Percentiles rank a stretch among this genome's conserved stretches.
phyloP scores from a whole-genome alignment of 2,888 invertebrate genomes.

The Clitarchus hookeri region DNA sequence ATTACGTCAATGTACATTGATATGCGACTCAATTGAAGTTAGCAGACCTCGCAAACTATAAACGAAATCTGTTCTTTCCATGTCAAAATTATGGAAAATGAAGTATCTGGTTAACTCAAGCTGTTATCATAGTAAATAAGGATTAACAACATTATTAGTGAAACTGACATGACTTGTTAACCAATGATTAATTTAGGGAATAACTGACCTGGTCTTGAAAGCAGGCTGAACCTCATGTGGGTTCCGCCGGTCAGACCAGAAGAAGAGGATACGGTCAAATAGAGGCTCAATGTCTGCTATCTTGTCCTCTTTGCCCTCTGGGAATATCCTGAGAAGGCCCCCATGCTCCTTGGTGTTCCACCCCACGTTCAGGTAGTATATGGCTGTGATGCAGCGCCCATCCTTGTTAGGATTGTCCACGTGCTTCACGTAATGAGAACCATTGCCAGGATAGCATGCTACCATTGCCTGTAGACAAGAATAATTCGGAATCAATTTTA shows the following conservation, averaged over 20 bases:
- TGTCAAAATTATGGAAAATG: too few relatives aligned
- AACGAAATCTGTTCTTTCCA: too few relatives aligned
- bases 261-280: slow-evolving; percentile 92
- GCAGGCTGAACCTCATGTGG: slow-evolving; percentile 97
- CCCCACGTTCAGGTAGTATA: slow-evolving; percentile 94
- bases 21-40: too few relatives aligned
- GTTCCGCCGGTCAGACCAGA: slow-evolving; percentile 97
- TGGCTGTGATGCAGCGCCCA: slow-evolving; percentile 95
- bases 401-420: slow-evolving; percentile 97
- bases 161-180: too few relatives aligned
- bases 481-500: too few relatives aligned
- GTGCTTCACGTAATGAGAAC: slow-evolving; percentile 94
- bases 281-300: slow-evolving; percentile 91
- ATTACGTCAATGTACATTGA: too few relatives aligned
- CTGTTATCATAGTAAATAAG: too few relatives aligned
- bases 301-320: slow-evolving; percentile 79
- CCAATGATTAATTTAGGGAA: neutral
- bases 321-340: slow-evolving; percentile 90
- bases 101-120: too few relatives aligned
- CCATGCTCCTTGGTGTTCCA: slow-evolving; percentile 84
- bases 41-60: too few relatives aligned
- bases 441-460: slow-evolving; percentile 95
- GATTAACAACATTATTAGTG: too few relatives aligned
- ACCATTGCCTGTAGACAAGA: slow-evolving; percentile 93
- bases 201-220: slow-evolving; percentile 68